Base-by-base conservation (phyloP, 2,888 invertebrate genomes). In the Omphaloscelis lunosa region DNA sequence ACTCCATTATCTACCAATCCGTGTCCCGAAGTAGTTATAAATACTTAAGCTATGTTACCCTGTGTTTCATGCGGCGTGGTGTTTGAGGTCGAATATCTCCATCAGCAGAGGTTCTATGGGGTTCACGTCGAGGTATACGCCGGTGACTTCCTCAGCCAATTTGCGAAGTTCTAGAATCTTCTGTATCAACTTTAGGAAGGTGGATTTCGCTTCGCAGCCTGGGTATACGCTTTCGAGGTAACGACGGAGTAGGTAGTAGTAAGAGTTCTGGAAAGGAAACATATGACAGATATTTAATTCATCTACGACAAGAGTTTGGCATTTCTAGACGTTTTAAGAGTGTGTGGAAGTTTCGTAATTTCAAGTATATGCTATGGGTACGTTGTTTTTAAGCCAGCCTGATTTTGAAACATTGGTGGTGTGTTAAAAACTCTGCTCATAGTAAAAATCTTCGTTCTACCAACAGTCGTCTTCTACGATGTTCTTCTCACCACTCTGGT, bases 51-150 rank as follows among this genome's bases (percentile, higher is more conserved):
- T 70, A 71, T 7, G 17, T 92, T 93, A 81, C 93, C 93, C 12
- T 51, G 67, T 65, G 51, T 17, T 27, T 88, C 89, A 88, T 85
- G 88, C 86, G 45, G 93, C 93, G n/a, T 96, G 96, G 48, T 96
- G 98, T 92, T 99, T 99, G 82, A 99, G 97, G 96, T 99, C 99
- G 90, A 99, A 99, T 92, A 99, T 99, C 97, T 99, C 99, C 93
- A 99, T 98, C 66, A 99, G 97, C 58, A 99, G 96, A 0, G 99
- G 99, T 90, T 99, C 99, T 65, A 99, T 98, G 51, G 99, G 99
- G 97, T 99, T 99, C 1, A 99, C 98, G 94, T 99, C 98, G 45
- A 99, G 97, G 93, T 99, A 99, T 8, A 99, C 98, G 59, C 98
- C 98, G 15, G 99, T 98, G n/a, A 99, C 98, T 89, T 98, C 98